Evolutionary conservation across 2,113 vertebrate genomes (phyloP), one percentile per base, ranked within the genome.

Genomic region (Lampris megalopsis): DNA sequence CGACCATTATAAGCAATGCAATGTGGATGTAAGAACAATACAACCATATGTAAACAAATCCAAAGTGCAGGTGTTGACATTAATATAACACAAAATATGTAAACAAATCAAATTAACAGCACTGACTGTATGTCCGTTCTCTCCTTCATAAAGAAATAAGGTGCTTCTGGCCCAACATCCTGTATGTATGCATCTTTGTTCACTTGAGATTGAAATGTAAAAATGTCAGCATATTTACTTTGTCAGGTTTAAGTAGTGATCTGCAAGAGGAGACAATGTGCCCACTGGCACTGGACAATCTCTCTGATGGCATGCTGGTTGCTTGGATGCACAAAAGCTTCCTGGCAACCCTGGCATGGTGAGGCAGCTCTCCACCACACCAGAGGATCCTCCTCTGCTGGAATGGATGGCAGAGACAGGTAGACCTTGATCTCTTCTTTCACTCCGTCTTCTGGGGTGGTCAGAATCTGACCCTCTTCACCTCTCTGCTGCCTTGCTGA

Each of bases 221-320:
- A 78, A 78, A 82, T 60, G 52, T 54, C 57, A 82, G 54, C 45
- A 70, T 61, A 64, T 83, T 70, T 38, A 75, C 48, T 49, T 83
- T 71, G 52, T 83, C 65, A 11, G 65, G 60, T 64, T 68, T 74
- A 47, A 84, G 67, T 50, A 41, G 42, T 65, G 61, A 63, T 47
- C 13, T 63, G 10, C 4, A n/a, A 47, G 61, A 42, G 13, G 68
- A 60, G 13, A 73, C 40, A 63, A 71, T 73, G 52, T 82, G 63
- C 61, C 75, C 69, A 1, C 69, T 72, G 63, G 53, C 69, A 61
- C 80, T 68, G 57, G 80, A 63, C 9, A 76, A 4, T 53, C 61
- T 58, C 24, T 24, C 68, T 38, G 75, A 82, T 9, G 69, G 63
- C 37, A 71, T 54, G 47, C 35, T 74, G 50, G 54, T 75, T 78